Conservation (phyloP, 1,140 invertebrate genomes). For the Drosophila sulfurigaster region DNA sequence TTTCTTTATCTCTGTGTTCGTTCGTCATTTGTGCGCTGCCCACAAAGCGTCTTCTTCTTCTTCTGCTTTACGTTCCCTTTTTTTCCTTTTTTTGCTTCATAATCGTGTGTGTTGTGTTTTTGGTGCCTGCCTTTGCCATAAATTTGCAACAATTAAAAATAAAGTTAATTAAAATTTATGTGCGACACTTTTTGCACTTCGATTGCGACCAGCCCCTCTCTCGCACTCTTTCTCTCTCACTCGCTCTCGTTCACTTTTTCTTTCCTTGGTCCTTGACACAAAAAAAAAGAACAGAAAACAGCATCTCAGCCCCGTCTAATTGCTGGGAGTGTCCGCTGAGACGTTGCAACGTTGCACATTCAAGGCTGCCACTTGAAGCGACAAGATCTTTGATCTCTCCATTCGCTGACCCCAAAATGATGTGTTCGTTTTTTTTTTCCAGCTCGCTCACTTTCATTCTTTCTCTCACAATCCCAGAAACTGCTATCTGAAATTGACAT, state of each 20-base stretch:
- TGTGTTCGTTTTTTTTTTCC: not conserved
- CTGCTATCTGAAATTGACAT: not conserved
- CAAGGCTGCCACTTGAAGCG: conserved; percentile 47
- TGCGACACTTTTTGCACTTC: conserved; percentile 75
- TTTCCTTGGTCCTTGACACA: conserved; percentile 5
- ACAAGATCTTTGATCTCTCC: conserved; percentile 54
- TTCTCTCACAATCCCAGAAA: not conserved
- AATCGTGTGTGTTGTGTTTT: conserved; percentile 8
- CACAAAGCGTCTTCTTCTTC: conserved; percentile 41
- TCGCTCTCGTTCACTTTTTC: too few relatives aligned
- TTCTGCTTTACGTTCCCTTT: conserved; percentile 10
- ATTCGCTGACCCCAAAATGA: conserved; percentile 17
- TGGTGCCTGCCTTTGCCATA: conserved; percentile 65
- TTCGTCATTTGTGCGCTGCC: conserved; percentile 67
- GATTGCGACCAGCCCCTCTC: conserved; percentile 41
- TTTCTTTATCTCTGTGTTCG: conserved; percentile 55
- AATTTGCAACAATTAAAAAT: conserved; percentile 84
- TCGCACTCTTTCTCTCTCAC: not conserved
- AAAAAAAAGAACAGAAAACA: conserved; percentile 27
- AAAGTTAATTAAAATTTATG: conserved; percentile 84
- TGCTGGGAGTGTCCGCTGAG: conserved; percentile 71
- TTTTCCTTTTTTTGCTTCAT: not conserved
- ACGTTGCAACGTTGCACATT: conserved; percentile 26
- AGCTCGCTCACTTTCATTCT: not conserved
- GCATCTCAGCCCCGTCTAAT: conserved; percentile 62